phyloP scores from a whole-genome alignment of 2,888 invertebrate species.

The Hydrotaea diabolus region DNA sequence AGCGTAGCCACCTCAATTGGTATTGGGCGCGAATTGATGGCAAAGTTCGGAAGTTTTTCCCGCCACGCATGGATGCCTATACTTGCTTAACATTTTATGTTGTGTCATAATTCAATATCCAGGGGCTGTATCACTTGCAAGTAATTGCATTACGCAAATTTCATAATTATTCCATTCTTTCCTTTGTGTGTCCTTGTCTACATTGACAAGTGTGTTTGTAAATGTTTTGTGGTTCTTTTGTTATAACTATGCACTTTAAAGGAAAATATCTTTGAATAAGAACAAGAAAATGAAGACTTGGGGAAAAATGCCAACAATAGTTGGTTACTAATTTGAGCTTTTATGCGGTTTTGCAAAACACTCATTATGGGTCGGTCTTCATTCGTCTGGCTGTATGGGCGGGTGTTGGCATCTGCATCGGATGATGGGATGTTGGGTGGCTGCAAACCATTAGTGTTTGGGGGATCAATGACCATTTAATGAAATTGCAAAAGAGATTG shows the following conservation, averaged over 20 bases:
- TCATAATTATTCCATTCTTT: conserved; percentile 36
- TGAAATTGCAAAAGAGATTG: not conserved
- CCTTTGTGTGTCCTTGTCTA: not conserved
- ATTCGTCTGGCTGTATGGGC: not conserved
- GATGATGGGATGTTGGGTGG: not conserved
- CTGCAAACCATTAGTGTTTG: conserved; percentile 7
- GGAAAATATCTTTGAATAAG: not conserved
- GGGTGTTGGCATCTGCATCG: not conserved
- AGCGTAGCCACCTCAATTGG: no score
- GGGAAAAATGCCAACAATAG: not conserved
- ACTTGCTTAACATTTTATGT: no score
- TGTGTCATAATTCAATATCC: not conserved
- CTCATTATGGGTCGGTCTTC: not conserved
- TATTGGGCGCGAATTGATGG: no score
- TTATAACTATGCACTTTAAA: not conserved
- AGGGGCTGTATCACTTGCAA: conserved; percentile 25
- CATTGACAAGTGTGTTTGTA: not conserved
- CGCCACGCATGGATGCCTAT: no score
- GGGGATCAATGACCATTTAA: not conserved
- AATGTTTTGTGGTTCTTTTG: not conserved
- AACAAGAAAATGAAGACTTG: not conserved
- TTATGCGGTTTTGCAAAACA: not conserved
- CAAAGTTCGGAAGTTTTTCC: no score
- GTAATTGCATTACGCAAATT: conserved; percentile 47
- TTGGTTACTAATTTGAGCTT: not conserved